phyloP scores from a whole-genome alignment of 2,797 vertebrate species.

The Rhabdomys pumilio region DNA sequence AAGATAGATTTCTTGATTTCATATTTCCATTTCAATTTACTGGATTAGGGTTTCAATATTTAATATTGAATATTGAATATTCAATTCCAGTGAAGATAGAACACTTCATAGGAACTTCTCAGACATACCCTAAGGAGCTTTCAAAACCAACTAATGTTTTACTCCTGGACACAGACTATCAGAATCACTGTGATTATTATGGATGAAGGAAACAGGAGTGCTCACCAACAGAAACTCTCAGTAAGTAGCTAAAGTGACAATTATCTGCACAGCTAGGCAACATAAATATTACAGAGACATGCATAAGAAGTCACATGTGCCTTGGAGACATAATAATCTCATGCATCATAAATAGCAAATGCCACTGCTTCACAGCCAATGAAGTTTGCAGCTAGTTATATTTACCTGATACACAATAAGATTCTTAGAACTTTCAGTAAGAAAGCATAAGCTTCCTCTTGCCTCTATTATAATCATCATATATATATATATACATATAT shows the following conservation, averaged over 20 bases:
- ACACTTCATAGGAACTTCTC: background rate
- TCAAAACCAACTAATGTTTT: constrained; percentile 26
- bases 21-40: background rate
- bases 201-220: background rate
- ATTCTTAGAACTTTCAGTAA: constrained; percentile 21
- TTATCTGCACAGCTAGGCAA: background rate
- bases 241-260: constrained; percentile 1
- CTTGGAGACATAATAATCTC: constrained; percentile 32
- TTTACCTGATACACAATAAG: background rate
- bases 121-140: background rate
- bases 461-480: background rate
- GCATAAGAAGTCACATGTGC: constrained; percentile 16
- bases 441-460: background rate
- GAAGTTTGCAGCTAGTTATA: constrained; percentile 22
- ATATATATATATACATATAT: background rate
- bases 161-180: constrained; percentile 33
- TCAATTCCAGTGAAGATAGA: constrained; percentile 9
- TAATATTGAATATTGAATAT: background rate
- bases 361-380: background rate
- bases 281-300: constrained; percentile 34
- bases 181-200: constrained; percentile 10
- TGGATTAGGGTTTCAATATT: constrained; percentile 33
- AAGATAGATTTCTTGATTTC: background rate
- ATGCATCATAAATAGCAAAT: background rate
- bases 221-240: background rate